Base-by-base conservation (phyloP, 2,888 invertebrate species). In the Thumatha senex region DNA sequence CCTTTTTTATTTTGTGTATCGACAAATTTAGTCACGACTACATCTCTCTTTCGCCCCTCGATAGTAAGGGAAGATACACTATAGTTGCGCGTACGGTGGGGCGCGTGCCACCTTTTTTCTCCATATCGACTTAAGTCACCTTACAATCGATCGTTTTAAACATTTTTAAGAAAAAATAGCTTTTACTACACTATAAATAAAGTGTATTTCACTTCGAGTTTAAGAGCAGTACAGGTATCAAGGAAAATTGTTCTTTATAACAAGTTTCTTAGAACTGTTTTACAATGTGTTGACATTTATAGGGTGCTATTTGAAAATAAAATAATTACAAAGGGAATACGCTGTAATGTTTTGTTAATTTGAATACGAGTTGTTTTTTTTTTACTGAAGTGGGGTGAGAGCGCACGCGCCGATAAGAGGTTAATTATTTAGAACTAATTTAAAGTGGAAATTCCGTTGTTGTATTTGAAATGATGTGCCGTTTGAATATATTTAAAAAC, bases 381-480 rank as follows among this genome's bases (percentile, higher is more conserved):
- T 67, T 64, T 74, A 7, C 5, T 78, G 79, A 74, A 60, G 78
- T 75, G 80, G 83, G 83, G 78, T 72, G 72, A 71, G 61, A 75
- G 86, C 86, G 89, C 89, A 86, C 87, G 86, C 86, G 89, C 76
- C 86, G 86, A 78, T 83, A 78, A 78, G 83, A 79, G 76, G 82
- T 86, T 88, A 89, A 89, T 89, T 89, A 90, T 86, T 89, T 86
- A 86, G 85, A 89, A 88, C 88, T 87, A 89, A 89, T 89, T 84
- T 83, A 52, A 74, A 67, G 53, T 55, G 68, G 73, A 73, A 79
- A 84, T 84, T 76, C 82, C 82, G 83, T 89, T 86, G 81, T 70
- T 63, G 73, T 73, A 45, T 78, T 73, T 64, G 68, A 77, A 75
- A 72, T 69, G 63, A 69, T 74, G 76, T 74, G 61, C 58, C 40